phyloP scores from a whole-genome alignment of 2,797 vertebrate genomes.

The Morus bassanus region DNA sequence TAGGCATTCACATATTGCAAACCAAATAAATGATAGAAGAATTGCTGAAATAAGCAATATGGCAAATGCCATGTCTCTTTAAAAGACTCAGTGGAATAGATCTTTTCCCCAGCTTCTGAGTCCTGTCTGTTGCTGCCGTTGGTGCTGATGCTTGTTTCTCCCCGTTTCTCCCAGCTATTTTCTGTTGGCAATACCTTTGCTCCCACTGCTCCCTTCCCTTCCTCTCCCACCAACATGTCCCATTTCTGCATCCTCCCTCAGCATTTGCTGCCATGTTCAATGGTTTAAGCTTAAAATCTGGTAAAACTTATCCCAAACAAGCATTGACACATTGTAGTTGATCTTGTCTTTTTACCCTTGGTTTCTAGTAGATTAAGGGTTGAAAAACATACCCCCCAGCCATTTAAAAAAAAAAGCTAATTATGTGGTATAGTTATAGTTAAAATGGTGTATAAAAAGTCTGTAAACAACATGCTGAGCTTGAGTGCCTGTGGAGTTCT shows the following conservation, averaged over 20 bases:
- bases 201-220: neutral
- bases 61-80: neutral
- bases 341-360: neutral
- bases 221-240: rapidly evolving
- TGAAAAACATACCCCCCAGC: rapidly evolving
- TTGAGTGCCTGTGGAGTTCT: neutral
- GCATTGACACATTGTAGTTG: neutral
- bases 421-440: neutral
- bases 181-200: neutral
- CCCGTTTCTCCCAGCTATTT: neutral
- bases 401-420: neutral
- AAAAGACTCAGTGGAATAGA: neutral
- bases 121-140: neutral
- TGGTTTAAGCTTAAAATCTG: neutral
- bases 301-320: neutral
- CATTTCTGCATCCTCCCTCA: neutral
- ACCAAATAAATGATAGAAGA: neutral
- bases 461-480: neutral
- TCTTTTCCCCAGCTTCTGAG: neutral
- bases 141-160: neutral
- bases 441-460: neutral
- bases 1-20: neutral
- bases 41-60: neutral
- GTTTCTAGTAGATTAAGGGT: neutral
- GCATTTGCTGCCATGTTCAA: neutral